Base-by-base conservation (phyloP, 2,888 invertebrate species). In the Portevinia maculata region DNA sequence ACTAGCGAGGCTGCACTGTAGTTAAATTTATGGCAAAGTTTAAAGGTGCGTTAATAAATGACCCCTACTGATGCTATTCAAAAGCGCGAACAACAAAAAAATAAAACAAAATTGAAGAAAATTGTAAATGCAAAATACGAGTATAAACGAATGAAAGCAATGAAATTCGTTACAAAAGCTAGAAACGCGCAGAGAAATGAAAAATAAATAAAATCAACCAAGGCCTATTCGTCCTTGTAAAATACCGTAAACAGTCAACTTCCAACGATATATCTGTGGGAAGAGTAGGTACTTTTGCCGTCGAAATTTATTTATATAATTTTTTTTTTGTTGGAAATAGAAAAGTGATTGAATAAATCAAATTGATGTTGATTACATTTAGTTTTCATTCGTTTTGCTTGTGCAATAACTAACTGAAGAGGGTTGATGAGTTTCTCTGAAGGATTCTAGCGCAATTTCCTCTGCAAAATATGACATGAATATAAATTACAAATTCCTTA, bases 151-250 rank as follows among this genome's bases (percentile, higher is more conserved):
- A 86, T 64, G 85, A 84, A 85, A 84, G 86, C 87, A 88, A 87
- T 86, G 86, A 87, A 86, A 81, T 81, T 86, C 84, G 84, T 76
- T 75, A 67, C 53, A 52, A 73, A 65, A 76, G 71, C 65, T 64
- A 81, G 65, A 73, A 83, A 84, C 69, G 59, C 59, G 76, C 76
- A 81, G 70, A 85, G 84, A 81, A 78, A 81, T 75, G 62, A 85
- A 86, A 86, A 86, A 86, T 88, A 87, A 87, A 88, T 88, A 87
- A 87, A 87, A 87, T 76, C 85, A 59, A 48, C 50, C 37, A 39
- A 48, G 64, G 64, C 57, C 53, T 15, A 59, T 32, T 55, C 60
- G 41, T 74, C 74, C 67, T 74, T 62, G 67, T 37, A 48, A 50
- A 53, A 24, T 34, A 37, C 30, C 15, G 64, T 44, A 24, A 24